Percentiles rank a stretch among this genome's conserved stretches.
Conservation (phyloP, 2,888 invertebrate species). For the Pollenia amentaria region DNA sequence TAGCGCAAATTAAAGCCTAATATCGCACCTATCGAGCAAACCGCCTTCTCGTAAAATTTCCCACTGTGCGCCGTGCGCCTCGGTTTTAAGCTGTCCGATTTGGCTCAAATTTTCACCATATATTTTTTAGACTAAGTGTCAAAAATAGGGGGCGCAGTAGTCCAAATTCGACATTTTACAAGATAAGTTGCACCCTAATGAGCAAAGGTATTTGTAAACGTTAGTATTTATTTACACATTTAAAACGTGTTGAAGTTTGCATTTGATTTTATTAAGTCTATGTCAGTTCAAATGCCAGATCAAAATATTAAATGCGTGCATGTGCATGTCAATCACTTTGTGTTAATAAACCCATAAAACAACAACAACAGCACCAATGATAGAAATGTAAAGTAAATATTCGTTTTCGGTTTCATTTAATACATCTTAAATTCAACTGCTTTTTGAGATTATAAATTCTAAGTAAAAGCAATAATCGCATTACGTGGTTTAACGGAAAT, state of each 20-base stretch:
- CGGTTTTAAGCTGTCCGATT: no score
- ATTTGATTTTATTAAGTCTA: constrained; percentile 4
- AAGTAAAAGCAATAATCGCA: background rate
- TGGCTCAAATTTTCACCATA: no score
- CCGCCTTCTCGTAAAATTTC: no score
- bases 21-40: no score
- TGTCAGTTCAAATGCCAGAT: constrained; percentile 12
- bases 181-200: no score
- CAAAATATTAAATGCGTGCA: background rate
- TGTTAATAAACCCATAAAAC: constrained; percentile 10
- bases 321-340: background rate
- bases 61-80: no score
- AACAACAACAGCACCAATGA: background rate
- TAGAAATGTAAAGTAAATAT: background rate
- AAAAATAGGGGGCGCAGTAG: no score
- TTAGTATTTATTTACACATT: background rate
- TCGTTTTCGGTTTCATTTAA: background rate
- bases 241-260: background rate
- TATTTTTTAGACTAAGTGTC: no score
- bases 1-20: no score
- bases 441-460: background rate
- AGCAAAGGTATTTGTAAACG: no score
- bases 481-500: background rate
- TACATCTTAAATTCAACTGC: background rate
- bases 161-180: no score